These are phyloP conservation scores for Eulemur mongoz DNA, from an alignment of 2,797 vertebrate genomes.

Conservation along the genomic window DNA sequence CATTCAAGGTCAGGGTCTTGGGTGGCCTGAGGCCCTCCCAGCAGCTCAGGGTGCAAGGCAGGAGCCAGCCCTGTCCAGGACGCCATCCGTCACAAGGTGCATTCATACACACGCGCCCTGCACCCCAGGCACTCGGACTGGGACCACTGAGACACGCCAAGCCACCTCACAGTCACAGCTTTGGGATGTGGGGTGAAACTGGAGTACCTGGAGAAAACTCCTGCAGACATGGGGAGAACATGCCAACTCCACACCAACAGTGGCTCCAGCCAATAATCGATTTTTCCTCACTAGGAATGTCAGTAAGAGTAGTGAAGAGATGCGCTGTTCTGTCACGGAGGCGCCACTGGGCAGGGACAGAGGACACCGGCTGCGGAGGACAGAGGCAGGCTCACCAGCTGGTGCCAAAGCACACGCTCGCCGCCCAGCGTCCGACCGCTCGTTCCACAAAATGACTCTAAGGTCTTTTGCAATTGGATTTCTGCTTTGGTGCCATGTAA, in stretches of 20 bases:
- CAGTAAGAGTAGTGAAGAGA: background rate
- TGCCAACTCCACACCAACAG: background rate
- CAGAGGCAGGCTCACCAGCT: accelerated
- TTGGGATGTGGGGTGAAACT: background rate
- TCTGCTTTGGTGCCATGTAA: background rate
- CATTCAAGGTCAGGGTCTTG: background rate
- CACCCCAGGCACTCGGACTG: background rate
- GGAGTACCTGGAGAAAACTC: background rate
- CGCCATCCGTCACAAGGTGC: background rate
- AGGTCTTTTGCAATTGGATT: background rate
- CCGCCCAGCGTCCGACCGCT: background rate
- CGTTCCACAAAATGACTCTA: background rate
- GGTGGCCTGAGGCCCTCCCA: too few species aligned
- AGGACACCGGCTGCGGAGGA: background rate
- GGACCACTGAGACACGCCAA: background rate
- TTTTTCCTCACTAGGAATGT: background rate
- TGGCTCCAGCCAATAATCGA: background rate
- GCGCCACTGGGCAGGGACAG: accelerated
- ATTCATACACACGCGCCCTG: too few species aligned
- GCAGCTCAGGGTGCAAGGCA: background rate
- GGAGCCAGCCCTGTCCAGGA: background rate
- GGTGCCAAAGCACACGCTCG: background rate
- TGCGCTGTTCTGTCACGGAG: background rate
- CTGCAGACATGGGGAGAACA: background rate
- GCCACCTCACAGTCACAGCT: background rate